Percentiles rank a stretch among this genome's conserved stretches.
These are phyloP conservation scores for Erethizon dorsatum DNA, from an alignment of 2,797 vertebrate genomes.

Conservation along the genomic window DNA sequence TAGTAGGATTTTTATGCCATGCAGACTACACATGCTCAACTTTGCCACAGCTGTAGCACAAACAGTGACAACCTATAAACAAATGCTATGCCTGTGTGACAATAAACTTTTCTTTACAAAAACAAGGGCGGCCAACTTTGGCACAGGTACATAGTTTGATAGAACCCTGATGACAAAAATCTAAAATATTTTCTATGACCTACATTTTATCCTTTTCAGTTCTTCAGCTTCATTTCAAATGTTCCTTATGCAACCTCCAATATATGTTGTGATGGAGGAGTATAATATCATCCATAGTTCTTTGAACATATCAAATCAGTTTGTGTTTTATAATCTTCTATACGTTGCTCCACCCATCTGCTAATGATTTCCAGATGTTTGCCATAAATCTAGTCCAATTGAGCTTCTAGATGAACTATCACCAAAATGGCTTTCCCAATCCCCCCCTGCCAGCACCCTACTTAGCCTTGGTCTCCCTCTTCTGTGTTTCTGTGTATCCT, in stretches of 20 bases:
- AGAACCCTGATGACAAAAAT: neutral
- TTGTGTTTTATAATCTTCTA: neutral
- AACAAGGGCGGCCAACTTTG: neutral
- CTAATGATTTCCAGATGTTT: neutral
- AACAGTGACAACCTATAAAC: neutral
- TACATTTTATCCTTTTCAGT: neutral
- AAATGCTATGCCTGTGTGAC: neutral
- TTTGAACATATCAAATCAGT: neutral
- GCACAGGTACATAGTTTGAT: neutral
- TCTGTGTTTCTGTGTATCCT: neutral
- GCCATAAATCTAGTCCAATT: neutral
- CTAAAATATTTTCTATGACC: neutral
- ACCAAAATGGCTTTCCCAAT: neutral
- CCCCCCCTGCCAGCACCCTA: rapidly evolving
- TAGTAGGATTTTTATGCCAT: neutral
- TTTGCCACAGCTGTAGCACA: neutral
- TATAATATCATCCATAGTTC: neutral
- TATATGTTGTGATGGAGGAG: neutral
- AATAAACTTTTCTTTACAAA: neutral
- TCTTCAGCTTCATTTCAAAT: neutral
- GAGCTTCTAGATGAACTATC: neutral
- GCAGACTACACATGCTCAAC: neutral
- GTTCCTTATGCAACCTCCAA: neutral
- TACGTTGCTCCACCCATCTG: neutral
- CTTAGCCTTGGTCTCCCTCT: neutral